Evolutionary conservation across 2,888 invertebrate genomes (phyloP).

Genomic region (Polymixis flavicincta): DNA sequence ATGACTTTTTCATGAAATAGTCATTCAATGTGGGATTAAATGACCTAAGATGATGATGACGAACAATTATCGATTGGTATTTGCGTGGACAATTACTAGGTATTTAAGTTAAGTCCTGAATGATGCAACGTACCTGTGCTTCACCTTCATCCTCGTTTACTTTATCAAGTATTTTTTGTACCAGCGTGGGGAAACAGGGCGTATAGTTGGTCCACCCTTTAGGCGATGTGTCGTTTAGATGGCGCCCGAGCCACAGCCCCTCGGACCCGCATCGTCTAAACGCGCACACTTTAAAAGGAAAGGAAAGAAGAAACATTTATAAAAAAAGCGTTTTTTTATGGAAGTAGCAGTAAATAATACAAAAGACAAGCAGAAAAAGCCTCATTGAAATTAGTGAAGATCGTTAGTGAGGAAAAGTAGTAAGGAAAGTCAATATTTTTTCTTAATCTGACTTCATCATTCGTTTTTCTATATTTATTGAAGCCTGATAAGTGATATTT

Average conservation of each 20-base stretch:
- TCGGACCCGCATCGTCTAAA: constrained; percentile 92
- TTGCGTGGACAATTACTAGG: not conserved
- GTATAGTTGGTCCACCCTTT: constrained; percentile 96
- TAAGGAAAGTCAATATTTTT: not conserved
- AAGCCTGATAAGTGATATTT: too few species aligned
- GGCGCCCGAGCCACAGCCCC: constrained; percentile 93
- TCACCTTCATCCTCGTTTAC: constrained; percentile 88
- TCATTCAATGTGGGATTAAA: too few species aligned
- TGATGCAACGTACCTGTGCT: constrained; percentile 70
- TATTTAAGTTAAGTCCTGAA: not conserved
- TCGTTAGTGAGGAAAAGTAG: too few species aligned
- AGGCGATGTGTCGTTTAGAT: constrained; percentile 75
- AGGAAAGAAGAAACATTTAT: constrained; percentile 1
- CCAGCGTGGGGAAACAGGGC: constrained; percentile 94
- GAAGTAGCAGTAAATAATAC: not conserved
- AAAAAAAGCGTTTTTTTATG: not conserved
- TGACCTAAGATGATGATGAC: not conserved
- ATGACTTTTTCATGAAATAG: too few species aligned
- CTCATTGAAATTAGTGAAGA: not conserved
- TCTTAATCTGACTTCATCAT: not conserved
- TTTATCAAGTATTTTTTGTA: constrained; percentile 92
- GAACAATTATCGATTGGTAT: not conserved
- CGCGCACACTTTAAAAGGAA: constrained; percentile 91
- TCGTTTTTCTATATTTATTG: not conserved
- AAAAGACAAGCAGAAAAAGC: not conserved